phyloP scores from a whole-genome alignment of 2,888 invertebrate species.

The Dicyrtoma fusca region DNA sequence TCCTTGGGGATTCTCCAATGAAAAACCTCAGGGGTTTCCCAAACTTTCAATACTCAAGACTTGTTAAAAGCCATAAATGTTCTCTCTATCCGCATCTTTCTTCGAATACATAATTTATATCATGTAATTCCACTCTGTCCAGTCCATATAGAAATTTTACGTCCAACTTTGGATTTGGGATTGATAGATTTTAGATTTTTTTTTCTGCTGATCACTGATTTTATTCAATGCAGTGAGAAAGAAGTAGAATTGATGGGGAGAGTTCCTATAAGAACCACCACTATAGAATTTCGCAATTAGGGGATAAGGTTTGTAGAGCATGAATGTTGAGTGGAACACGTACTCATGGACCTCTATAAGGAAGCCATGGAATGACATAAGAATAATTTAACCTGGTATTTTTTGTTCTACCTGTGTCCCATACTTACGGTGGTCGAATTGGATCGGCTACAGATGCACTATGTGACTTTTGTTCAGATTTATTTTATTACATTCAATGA shows the following conservation, averaged over 20 bases:
- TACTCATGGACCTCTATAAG: too few relatives aligned
- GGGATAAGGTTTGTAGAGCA: too few relatives aligned
- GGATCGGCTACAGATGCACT: too few relatives aligned
- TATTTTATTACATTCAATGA: too few relatives aligned
- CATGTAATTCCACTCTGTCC: neutral
- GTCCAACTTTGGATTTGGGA: neutral
- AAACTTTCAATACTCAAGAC: slow-evolving; percentile 15
- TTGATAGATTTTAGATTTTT: neutral
- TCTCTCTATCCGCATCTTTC: slow-evolving; percentile 11
- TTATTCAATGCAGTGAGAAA: neutral
- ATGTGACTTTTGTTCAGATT: too few relatives aligned
- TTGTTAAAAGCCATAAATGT: slow-evolving; percentile 14
- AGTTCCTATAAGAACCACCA: neutral
- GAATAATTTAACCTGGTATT: too few relatives aligned
- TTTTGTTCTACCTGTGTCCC: too few relatives aligned
- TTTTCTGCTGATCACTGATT: slow-evolving; percentile 14
- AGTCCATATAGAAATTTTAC: neutral
- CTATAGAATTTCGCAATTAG: too few relatives aligned
- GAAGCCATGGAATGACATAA: too few relatives aligned
- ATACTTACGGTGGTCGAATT: too few relatives aligned
- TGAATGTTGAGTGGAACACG: too few relatives aligned
- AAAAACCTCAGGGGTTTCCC: neutral
- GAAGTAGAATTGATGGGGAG: neutral
- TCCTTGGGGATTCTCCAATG: neutral
- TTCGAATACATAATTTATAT: slow-evolving; percentile 1